Conservation (phyloP, 2,888 invertebrate genomes). For the Thecocarcelia acutangulata region DNA sequence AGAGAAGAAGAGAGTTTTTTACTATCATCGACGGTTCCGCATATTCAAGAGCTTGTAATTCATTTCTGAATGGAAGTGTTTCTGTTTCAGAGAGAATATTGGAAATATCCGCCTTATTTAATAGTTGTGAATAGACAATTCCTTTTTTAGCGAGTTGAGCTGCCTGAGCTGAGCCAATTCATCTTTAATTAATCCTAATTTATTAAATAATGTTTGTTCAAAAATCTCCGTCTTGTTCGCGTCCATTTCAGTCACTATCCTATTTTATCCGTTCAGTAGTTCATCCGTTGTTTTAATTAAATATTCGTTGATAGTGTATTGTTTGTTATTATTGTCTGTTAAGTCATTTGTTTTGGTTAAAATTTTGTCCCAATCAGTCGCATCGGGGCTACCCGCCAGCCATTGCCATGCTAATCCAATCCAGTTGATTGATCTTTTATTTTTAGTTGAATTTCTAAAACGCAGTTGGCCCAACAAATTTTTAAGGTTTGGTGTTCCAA, state of each 20-base stretch:
- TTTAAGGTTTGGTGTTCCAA: constrained; percentile 35
- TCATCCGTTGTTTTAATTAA: constrained; percentile 24
- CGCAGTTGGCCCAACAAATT: constrained; percentile 44
- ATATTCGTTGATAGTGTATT: no score
- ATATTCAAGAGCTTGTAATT: constrained; percentile 63
- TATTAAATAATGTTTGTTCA: constrained; percentile 8
- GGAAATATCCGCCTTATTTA: constrained; percentile 64
- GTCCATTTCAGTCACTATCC: not conserved
- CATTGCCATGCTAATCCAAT: constrained; percentile 51
- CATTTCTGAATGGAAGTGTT: constrained; percentile 66
- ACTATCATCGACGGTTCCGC: constrained; percentile 67
- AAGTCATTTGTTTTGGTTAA: not conserved
- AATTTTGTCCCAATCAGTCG: constrained; percentile 33
- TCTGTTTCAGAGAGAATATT: no score
- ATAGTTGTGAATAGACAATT: constrained; percentile 63
- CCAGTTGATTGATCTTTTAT: constrained; percentile 41
- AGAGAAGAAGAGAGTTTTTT: constrained; percentile 62
- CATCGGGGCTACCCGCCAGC: constrained; percentile 42
- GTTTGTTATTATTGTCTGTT: constrained; percentile 29
- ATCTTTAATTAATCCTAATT: constrained; percentile 3
- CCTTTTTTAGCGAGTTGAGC: constrained; percentile 58
- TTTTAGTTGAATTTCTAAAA: not conserved
- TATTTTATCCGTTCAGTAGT: constrained; percentile 23
- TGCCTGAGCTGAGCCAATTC: constrained; percentile 43
- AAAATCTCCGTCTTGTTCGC: not conserved